phyloP scores from a whole-genome alignment of 2,113 vertebrate genomes.

The Malurus alboscapulatus region DNA sequence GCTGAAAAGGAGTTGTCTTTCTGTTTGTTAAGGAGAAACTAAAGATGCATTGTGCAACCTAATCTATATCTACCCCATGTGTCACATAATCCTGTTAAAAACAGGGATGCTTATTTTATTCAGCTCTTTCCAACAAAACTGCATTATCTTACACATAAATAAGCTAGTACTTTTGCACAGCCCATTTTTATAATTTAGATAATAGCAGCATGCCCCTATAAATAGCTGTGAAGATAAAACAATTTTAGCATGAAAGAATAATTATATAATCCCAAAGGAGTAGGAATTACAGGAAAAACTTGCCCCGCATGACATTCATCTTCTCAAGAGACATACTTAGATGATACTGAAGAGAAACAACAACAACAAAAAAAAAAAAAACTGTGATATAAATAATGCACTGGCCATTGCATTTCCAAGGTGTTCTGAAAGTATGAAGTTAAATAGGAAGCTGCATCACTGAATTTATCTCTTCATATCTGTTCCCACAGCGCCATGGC shows the following conservation, averaged over 20 bases:
- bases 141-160: background rate
- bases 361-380: background rate
- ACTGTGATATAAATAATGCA: conserved; percentile 11
- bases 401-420: background rate
- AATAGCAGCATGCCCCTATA: background rate
- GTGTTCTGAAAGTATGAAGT: background rate
- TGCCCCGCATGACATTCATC: background rate
- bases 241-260: conserved; percentile 18
- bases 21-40: conserved; percentile 71
- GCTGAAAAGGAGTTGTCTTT: conserved; percentile 59
- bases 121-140: conserved; percentile 40
- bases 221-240: conserved; percentile 25
- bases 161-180: background rate
- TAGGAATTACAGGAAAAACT: conserved; percentile 33
- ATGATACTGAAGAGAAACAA: conserved; percentile 23
- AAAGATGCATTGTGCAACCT: conserved; percentile 78
- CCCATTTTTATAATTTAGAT: conserved; percentile 23
- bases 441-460: background rate
- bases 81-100: conserved; percentile 80
- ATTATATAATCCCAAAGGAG: conserved; percentile 9
- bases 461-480: background rate
- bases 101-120: conserved; percentile 58
- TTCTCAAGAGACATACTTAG: background rate
- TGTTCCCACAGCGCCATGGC: conserved; percentile 3
- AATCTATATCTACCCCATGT: conserved; percentile 80